phyloP scores from a whole-genome alignment of 2,888 invertebrate species.

The Gerris lacustris region DNA sequence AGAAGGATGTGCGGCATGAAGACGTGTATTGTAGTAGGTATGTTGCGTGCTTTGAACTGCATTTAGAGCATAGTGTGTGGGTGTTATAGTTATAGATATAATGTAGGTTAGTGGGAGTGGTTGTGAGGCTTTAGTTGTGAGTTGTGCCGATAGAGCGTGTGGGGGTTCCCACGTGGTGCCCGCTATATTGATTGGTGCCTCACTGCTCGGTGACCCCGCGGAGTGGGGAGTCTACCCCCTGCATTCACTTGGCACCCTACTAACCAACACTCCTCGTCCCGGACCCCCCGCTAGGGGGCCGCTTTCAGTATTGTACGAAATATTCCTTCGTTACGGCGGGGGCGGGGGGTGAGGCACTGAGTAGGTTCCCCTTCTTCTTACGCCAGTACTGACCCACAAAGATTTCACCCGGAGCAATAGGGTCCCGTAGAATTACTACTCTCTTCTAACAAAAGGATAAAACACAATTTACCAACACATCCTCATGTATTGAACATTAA shows the following conservation, averaged over 20 bases:
- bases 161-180: neutral
- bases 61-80: neutral
- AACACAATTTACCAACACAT: too few relatives aligned
- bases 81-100: neutral
- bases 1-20: too few relatives aligned
- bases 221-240: neutral
- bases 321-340: neutral
- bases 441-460: too few relatives aligned
- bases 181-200: neutral
- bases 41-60: too few relatives aligned
- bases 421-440: too few relatives aligned
- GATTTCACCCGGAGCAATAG: neutral
- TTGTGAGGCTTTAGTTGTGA: neutral
- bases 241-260: constrained; percentile 5
- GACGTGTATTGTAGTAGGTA: too few relatives aligned
- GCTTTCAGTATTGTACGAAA: neutral
- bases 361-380: neutral
- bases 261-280: constrained; percentile 1
- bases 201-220: neutral
- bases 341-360: neutral
- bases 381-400: constrained; percentile 2
- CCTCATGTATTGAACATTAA: too few relatives aligned
- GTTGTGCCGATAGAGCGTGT: neutral
- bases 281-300: neutral
- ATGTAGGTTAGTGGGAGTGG: constrained; percentile 3